Percentiles rank a stretch among this genome's conserved stretches.
Evolutionary conservation across 2,113 vertebrate genomes (phyloP).

Genomic region (Rhipidura dahli): DNA sequence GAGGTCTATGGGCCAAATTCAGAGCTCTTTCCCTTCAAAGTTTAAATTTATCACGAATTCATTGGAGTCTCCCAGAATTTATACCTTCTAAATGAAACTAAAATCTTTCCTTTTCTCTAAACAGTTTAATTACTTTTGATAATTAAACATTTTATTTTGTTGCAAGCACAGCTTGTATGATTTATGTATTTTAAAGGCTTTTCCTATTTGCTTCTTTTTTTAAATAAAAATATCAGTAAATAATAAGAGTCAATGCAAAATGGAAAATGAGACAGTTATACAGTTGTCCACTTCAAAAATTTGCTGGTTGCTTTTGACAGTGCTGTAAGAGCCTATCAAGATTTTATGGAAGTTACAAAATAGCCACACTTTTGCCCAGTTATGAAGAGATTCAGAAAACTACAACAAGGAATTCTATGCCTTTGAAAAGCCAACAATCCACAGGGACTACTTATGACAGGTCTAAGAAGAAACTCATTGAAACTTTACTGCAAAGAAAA

Average conservation of each 20-base stretch:
- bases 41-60: not conserved
- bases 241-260: not conserved
- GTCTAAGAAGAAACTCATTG: not conserved
- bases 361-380: not conserved
- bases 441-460: rapidly evolving
- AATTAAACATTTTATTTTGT: not conserved
- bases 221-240: not conserved
- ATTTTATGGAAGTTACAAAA: not conserved
- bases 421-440: not conserved
- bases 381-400: not conserved
- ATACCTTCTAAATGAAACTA: not conserved
- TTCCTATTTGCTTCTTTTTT: not conserved
- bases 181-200: not conserved
- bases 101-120: not conserved
- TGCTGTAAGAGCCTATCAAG: not conserved
- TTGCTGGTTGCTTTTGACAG: not conserved
- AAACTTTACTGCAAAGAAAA: not conserved
- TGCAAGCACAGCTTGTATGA: not conserved
- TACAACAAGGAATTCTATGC: not conserved
- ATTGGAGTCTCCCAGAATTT: not conserved
- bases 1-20: not conserved
- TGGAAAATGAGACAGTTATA: not conserved
- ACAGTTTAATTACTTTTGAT: not conserved
- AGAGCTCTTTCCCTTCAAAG: not conserved
- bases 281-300: not conserved